These are phyloP conservation scores for Ceratothoa steindachneri DNA, from an alignment of 2,888 invertebrate species.

Conservation along the genomic window DNA sequence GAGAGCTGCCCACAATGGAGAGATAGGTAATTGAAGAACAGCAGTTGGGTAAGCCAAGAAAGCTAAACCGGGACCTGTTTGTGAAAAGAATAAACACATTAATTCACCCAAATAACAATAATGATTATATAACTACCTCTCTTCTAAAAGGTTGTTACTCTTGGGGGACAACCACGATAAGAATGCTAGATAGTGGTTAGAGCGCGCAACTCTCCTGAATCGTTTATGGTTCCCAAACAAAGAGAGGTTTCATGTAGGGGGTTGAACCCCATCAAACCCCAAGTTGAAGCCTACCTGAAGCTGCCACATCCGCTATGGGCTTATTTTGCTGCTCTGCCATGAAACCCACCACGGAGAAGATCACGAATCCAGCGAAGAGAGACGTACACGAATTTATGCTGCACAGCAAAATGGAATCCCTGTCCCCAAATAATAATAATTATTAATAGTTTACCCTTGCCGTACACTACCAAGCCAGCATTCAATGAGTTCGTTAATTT, in stretches of 20 bases:
- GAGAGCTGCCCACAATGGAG: conserved; percentile 83
- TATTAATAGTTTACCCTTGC: conserved; percentile 16
- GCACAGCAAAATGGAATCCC: conserved; percentile 84
- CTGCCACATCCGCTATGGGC: conserved; percentile 87
- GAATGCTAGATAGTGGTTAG: background rate
- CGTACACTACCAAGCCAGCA: too few relatives aligned
- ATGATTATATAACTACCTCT: background rate
- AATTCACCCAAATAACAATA: background rate
- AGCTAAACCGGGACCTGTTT: conserved; percentile 77
- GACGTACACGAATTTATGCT: conserved; percentile 86
- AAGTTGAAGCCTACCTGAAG: conserved; percentile 80
- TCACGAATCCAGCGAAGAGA: conserved; percentile 91
- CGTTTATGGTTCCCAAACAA: background rate
- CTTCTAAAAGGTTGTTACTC: background rate
- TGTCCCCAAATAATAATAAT: conserved; percentile 56
- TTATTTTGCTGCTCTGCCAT: conserved; percentile 92
- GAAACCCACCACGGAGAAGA: conserved; percentile 89
- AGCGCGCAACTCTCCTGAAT: background rate
- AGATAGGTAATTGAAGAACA: conserved; percentile 81
- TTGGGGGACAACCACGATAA: background rate
- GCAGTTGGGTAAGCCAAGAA: conserved; percentile 90
- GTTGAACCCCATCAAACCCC: too few relatives aligned
- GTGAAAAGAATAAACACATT: background rate
- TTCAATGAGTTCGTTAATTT: too few relatives aligned
- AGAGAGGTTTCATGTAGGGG: background rate